A percentile compares a stretch with the other conserved stretches of the same genome.
phyloP scores from a whole-genome alignment of 1,140 invertebrate species.

The Neodiprion lecontei region DNA sequence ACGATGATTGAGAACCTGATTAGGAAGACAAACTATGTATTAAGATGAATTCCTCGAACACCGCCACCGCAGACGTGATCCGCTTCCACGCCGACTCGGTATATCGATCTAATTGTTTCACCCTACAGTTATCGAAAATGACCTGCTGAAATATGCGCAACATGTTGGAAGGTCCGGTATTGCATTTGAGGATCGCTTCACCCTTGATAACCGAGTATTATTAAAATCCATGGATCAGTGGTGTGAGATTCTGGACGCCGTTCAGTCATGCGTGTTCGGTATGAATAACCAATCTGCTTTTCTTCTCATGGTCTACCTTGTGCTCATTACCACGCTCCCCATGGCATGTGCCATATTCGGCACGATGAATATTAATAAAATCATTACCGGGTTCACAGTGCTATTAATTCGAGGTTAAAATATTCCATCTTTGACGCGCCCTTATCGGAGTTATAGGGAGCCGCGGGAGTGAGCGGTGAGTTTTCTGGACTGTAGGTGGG shows the following conservation, averaged over 20 bases:
- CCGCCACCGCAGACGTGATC: conserved; percentile 17
- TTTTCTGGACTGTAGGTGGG: conserved; percentile 17
- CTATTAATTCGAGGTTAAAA: conserved; percentile 58
- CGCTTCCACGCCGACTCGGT: conserved; percentile 10
- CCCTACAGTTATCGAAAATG: background rate
- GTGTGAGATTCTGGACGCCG: background rate
- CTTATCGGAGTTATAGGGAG: conserved; percentile 42
- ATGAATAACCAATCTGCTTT: conserved; percentile 24
- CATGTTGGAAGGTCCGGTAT: too few species aligned
- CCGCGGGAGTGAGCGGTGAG: conserved; percentile 1
- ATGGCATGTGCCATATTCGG: conserved; percentile 44
- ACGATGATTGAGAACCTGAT: conserved; percentile 5
- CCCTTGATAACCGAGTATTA: background rate
- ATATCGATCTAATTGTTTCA: conserved; percentile 9
- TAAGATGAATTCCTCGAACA: conserved; percentile 4
- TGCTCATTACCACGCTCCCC: background rate
- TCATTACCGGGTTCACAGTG: conserved; percentile 56
- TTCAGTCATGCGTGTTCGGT: background rate
- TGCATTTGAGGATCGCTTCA: background rate
- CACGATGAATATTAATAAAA: conserved; percentile 61
- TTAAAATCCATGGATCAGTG: background rate
- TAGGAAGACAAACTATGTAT: conserved; percentile 7
- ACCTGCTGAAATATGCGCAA: background rate
- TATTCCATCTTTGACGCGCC: conserved; percentile 54
- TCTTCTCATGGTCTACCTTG: background rate